Percentiles rank a stretch among this genome's conserved stretches.
Evolutionary conservation across 2,797 vertebrate genomes (phyloP).

Genomic region (Myripristis jacobus): DNA sequence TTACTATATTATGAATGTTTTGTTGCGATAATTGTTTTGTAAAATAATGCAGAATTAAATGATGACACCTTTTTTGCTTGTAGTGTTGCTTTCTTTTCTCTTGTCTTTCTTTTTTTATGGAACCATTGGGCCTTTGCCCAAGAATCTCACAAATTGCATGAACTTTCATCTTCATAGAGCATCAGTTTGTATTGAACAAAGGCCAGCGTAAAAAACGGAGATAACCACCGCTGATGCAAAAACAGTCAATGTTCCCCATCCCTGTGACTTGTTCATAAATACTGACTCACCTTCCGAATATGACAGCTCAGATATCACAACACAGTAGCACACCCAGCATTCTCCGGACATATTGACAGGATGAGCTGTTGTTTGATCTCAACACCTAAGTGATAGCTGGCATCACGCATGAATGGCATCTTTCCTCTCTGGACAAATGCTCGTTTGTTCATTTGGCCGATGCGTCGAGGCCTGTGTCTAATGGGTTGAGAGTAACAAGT

Average conservation of each 20-base stretch:
- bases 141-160: background rate
- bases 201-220: conserved; percentile 36
- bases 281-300: conserved; percentile 57
- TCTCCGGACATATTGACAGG: conserved; percentile 66
- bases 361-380: conserved; percentile 80
- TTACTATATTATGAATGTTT: background rate
- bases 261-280: conserved; percentile 39
- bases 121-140: no score
- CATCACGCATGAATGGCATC: conserved; percentile 68
- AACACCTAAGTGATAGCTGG: conserved; percentile 79
- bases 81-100: no score
- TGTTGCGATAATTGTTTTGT: conserved; percentile 36
- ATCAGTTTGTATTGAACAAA: conserved; percentile 9
- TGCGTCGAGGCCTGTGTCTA: conserved; percentile 64
- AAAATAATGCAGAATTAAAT: conserved; percentile 39
- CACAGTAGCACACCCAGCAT: conserved; percentile 71
- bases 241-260: conserved; percentile 38
- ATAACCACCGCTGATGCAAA: conserved; percentile 27
- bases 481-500: conserved; percentile 83
- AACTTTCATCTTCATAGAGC: background rate
- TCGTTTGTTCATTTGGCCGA: conserved; percentile 54
- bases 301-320: conserved; percentile 24
- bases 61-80: background rate
- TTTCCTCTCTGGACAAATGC: conserved; percentile 71
- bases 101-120: background rate